phyloP scores from a whole-genome alignment of 2,113 vertebrate species.

The Heterocephalus glaber region DNA sequence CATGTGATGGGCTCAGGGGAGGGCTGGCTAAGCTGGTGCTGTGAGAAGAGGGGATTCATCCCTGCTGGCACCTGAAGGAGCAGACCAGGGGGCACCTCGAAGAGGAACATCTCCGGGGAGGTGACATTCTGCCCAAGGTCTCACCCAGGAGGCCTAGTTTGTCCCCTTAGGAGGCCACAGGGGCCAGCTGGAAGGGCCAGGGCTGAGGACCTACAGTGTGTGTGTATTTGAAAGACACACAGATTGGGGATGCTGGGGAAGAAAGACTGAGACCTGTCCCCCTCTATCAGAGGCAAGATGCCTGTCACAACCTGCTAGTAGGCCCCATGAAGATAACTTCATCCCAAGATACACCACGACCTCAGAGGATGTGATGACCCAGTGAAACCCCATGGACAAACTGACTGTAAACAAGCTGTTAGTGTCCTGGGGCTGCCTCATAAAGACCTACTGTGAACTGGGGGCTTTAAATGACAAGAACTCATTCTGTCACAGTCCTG shows the following conservation, averaged over 20 bases:
- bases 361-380: not conserved
- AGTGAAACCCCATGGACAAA: accelerated
- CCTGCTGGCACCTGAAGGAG: not conserved
- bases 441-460: not conserved
- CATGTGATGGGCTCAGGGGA: not conserved
- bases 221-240: not conserved
- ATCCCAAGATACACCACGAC: not conserved
- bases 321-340: too few relatives aligned
- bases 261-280: not conserved
- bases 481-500: not conserved
- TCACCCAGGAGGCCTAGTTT: not conserved
- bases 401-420: not conserved
- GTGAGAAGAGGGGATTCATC: too few relatives aligned
- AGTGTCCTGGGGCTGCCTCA: not conserved
- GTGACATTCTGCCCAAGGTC: accelerated
- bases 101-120: accelerated
- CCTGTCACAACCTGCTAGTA: too few relatives aligned
- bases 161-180: not conserved
- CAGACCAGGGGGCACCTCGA: too few relatives aligned
- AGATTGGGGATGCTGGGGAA: not conserved
- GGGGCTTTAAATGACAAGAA: not conserved
- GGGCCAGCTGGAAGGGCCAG: not conserved
- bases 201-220: not conserved
- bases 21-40: not conserved
- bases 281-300: too few relatives aligned